phyloP scores from a whole-genome alignment of 2,797 vertebrate species.

The Lagorchestes hirsutus region DNA sequence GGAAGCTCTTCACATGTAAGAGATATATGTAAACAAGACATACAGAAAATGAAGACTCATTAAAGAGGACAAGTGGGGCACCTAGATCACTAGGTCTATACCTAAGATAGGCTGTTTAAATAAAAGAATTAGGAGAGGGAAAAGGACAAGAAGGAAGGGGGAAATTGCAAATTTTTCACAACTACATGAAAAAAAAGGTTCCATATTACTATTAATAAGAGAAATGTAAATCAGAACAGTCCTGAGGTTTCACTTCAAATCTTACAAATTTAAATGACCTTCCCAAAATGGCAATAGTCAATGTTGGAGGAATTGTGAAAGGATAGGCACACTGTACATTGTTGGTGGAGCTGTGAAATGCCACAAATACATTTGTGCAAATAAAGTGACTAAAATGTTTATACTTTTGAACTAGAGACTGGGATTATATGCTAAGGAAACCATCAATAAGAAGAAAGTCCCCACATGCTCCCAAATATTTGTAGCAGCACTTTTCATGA shows the following conservation, averaged over 20 bases:
- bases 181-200: neutral
- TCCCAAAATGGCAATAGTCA: neutral
- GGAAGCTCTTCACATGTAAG: neutral
- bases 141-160: neutral
- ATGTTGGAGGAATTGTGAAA: neutral
- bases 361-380: no score
- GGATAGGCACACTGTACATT: neutral
- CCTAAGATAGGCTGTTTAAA: neutral
- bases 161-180: neutral
- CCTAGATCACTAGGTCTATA: slow-evolving; percentile 4
- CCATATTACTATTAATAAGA: neutral
- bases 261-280: neutral
- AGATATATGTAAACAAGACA: neutral
- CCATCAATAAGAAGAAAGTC: neutral
- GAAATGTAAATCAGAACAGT: neutral
- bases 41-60: neutral
- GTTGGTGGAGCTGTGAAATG: neutral
- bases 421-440: neutral
- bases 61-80: neutral
- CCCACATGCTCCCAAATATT: neutral
- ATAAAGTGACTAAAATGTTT: neutral
- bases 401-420: neutral
- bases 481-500: neutral
- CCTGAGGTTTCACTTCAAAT: neutral
- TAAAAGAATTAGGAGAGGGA: slow-evolving; percentile 5